Conservation (phyloP, 2,113 vertebrate species). For the Corythaeola cristata region DNA sequence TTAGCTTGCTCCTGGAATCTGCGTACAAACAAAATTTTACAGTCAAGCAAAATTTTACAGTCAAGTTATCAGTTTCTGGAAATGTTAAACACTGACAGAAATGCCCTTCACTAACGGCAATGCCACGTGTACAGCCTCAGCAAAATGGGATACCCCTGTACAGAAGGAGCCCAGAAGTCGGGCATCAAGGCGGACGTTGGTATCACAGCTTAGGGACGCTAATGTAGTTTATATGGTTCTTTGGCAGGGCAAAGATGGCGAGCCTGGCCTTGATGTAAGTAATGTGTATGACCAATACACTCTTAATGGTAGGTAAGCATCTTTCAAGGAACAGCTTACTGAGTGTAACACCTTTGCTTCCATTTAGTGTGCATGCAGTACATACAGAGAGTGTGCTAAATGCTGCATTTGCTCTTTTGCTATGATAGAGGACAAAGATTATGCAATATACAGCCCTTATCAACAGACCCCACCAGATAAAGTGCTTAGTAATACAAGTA, state of each 20-base stretch:
- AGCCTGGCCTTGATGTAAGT: conserved; percentile 98
- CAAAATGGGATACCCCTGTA: neutral
- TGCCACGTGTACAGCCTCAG: neutral
- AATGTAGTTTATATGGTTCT: conserved; percentile 74
- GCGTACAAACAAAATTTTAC: neutral
- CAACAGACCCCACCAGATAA: neutral
- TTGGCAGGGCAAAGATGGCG: conserved; percentile 92
- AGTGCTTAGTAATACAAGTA: neutral
- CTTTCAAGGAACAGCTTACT: neutral
- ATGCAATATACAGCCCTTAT: neutral
- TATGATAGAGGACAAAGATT: neutral
- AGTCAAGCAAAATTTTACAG: neutral
- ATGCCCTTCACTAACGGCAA: neutral
- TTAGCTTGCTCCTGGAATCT: neutral
- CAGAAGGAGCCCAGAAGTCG: neutral
- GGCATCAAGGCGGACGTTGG: neutral
- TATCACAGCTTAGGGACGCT: conserved; percentile 35
- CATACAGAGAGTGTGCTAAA: neutral
- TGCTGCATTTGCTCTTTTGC: neutral
- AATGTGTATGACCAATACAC: conserved; percentile 28
- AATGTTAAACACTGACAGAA: neutral
- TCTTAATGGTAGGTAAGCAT: conserved; percentile 15
- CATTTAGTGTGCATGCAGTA: neutral
- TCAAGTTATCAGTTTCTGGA: conserved; percentile 20
- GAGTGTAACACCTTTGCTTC: neutral